Evolutionary conservation across 2,888 invertebrate genomes (phyloP).

Genomic region (Cheilosia vulpina): DNA sequence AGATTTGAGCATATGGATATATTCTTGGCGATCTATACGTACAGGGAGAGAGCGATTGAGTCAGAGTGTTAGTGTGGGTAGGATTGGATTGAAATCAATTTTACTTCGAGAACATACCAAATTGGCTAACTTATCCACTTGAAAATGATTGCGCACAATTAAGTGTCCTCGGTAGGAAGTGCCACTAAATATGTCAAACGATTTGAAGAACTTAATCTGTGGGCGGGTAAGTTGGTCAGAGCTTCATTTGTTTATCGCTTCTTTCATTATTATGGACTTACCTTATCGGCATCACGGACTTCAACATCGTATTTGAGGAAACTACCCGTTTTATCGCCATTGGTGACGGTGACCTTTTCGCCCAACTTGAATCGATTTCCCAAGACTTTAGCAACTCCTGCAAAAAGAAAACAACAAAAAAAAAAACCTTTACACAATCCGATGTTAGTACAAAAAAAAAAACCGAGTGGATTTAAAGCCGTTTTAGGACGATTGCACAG

Average conservation of each 20-base stretch:
- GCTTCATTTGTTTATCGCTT: slow-evolving; percentile 12
- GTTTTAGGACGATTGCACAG: slow-evolving; percentile 9
- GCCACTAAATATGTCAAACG: slow-evolving; percentile 83
- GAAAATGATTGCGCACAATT: slow-evolving; percentile 83
- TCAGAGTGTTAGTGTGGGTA: slow-evolving; percentile 4
- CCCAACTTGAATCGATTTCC: slow-evolving; percentile 80
- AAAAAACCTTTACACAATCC: background rate
- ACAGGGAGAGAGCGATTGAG: slow-evolving; percentile 19
- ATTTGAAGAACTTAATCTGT: slow-evolving; percentile 82
- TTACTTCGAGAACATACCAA: slow-evolving; percentile 79
- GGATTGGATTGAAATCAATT: slow-evolving; percentile 52
- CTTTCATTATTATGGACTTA: slow-evolving; percentile 75
- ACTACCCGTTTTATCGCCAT: slow-evolving; percentile 81
- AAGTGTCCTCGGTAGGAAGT: slow-evolving; percentile 81
- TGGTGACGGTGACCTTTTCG: slow-evolving; percentile 82
- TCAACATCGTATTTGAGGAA: slow-evolving; percentile 83
- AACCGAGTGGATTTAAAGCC: slow-evolving; percentile 17
- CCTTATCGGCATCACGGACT: slow-evolving; percentile 83
- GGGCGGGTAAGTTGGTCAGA: slow-evolving; percentile 42
- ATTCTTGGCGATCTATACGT: slow-evolving; percentile 81
- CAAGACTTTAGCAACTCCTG: slow-evolving; percentile 82
- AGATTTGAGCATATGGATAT: slow-evolving; percentile 80
- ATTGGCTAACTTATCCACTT: slow-evolving; percentile 83
- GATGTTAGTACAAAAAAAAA: slow-evolving; percentile 15
- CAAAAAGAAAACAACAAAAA: slow-evolving; percentile 28